Evolutionary conservation across 2,113 vertebrate genomes (phyloP), one percentile per base, ranked within the genome.

Genomic region (Sander vitreus): DNA sequence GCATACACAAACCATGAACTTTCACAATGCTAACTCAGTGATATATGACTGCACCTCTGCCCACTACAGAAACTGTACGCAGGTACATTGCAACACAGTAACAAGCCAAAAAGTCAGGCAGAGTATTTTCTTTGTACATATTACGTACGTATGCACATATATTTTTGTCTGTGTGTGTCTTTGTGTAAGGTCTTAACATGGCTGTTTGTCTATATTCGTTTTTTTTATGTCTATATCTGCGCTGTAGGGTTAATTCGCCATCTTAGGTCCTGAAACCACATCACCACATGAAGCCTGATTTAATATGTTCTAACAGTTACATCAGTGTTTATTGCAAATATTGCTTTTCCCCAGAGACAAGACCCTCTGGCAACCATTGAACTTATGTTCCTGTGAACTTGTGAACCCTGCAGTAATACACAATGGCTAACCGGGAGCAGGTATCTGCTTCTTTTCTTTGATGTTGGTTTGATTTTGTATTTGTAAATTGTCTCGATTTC

Each of bases 351-450:
- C 69, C 53, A 25, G 66, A 81, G 85, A 72, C 65, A n/a, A 81
- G 55, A 78, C 82, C 78, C 80, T 71, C 60, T 13, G 77, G 85
- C 80, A 51, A 82, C 64, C 43, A 57, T 33, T 83, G 78, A 87
- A 80, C 81, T 74, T 23, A 1, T 83, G 81, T 86, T 83, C 73
- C 64, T 27, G 67, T 88, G 86, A 92, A 93, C 89, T 88, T 85
- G 51, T 91, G 91, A 92, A 89, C 89, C 85, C 87, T 50, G 77
- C 45, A 66, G 67, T 84, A 70, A 79, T 18, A 59, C 70, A 79
- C 63, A 70, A 21, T 36, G 59, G 30, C 12, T 69, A 78, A 72
- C 58, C 8, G 3, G 11, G 62, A 55, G 60, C 53, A 50, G 18
- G 39, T 43, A 43, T 43, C 39, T 43, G 39, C 9, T 11, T 43